A percentile compares a stretch with the other conserved stretches of the same genome.
These are phyloP conservation scores for Omphaloscelis lunosa DNA, from an alignment of 2,888 invertebrate species.

Conservation along the genomic window DNA sequence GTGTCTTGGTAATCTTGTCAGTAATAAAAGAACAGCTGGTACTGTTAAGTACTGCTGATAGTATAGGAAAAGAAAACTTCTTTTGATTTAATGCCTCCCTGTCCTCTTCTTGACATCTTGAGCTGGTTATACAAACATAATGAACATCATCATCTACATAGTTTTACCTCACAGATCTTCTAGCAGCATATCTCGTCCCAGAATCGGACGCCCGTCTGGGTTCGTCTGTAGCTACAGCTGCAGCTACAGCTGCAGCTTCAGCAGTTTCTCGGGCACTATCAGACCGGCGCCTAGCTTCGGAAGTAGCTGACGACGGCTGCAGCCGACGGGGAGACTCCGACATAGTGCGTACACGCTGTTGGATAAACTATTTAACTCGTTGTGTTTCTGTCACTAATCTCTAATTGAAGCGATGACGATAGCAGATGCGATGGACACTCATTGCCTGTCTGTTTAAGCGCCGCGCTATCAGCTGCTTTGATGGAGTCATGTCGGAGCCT, in stretches of 20 bases:
- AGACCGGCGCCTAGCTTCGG: constrained; percentile 82
- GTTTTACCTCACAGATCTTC: constrained; percentile 83
- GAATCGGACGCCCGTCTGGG: constrained; percentile 84
- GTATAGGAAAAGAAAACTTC: neutral
- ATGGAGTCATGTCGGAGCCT: neutral
- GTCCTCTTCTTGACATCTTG: neutral
- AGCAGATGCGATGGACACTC: neutral
- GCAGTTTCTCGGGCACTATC: constrained; percentile 79
- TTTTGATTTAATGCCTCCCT: neutral
- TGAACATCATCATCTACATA: neutral
- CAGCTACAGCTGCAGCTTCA: constrained; percentile 63
- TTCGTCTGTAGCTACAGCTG: constrained; percentile 71
- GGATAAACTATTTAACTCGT: constrained; percentile 63
- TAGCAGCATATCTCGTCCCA: constrained; percentile 77
- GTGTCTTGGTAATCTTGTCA: neutral
- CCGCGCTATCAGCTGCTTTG: no score
- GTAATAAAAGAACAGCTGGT: neutral
- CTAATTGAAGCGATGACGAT: neutral
- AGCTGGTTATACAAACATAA: neutral
- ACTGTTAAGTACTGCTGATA: neutral
- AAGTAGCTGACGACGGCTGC: constrained; percentile 75
- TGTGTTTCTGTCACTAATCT: constrained; percentile 47
- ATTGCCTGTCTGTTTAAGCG: neutral
- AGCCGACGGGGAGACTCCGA: constrained; percentile 86
- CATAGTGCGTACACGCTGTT: constrained; percentile 84